Conservation (phyloP, 2,797 vertebrate species). For the Artibeus jamaicensis region DNA sequence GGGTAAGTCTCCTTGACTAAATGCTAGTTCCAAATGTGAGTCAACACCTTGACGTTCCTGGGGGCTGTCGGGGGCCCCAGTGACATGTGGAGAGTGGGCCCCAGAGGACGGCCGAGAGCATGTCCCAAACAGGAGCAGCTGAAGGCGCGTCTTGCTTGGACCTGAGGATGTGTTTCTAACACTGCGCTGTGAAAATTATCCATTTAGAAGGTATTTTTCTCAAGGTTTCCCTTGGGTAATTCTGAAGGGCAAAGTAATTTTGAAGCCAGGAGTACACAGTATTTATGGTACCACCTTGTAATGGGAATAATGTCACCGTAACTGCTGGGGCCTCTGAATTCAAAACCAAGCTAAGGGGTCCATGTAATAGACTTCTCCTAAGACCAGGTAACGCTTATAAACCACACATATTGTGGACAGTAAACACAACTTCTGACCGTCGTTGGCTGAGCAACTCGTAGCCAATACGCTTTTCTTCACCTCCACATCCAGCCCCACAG, state of each 20-base stretch:
- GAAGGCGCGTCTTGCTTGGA: background rate
- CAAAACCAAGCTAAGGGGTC: background rate
- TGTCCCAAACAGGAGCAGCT: background rate
- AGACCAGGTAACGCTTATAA: background rate
- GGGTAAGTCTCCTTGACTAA: background rate
- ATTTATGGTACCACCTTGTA: background rate
- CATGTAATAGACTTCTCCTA: background rate
- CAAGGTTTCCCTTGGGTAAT: background rate
- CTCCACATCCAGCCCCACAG: fast-evolving
- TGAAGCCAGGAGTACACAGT: background rate
- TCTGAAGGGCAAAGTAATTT: background rate
- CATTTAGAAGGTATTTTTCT: background rate
- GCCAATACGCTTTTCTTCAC: background rate
- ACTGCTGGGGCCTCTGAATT: background rate
- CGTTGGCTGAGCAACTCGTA: fast-evolving
- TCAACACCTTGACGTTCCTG: fast-evolving
- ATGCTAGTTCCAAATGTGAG: background rate
- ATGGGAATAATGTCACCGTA: background rate
- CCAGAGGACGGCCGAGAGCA: background rate
- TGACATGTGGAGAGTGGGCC: background rate
- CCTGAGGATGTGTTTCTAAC: background rate
- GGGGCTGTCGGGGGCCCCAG: background rate
- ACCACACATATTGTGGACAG: fast-evolving
- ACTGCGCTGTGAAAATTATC: background rate
- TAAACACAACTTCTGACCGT: background rate